Evolutionary conservation across 2,888 invertebrate species (phyloP).

Genomic region (Eupithecia inturbata): DNA sequence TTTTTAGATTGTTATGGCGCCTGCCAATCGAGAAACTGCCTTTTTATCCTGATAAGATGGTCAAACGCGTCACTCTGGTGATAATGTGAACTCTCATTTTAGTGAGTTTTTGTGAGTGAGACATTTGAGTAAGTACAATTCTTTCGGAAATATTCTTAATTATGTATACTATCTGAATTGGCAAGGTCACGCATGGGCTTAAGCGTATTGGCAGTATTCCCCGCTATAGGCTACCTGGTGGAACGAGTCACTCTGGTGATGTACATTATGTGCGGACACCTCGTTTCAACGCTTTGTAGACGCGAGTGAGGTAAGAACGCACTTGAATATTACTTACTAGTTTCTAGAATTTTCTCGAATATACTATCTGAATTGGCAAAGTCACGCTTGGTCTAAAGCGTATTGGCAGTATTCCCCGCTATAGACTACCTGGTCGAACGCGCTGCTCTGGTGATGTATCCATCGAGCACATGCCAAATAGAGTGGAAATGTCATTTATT

Average conservation of each 20-base stretch:
- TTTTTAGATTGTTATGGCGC: no score
- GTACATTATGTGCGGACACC: slow-evolving; percentile 89
- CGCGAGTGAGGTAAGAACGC: slow-evolving; percentile 85
- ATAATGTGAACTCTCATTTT: no score
- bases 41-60: no score
- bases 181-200: not conserved
- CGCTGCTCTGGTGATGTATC: slow-evolving; percentile 67
- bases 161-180: not conserved
- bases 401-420: not conserved
- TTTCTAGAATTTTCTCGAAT: not conserved
- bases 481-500: no score
- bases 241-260: slow-evolving; percentile 68
- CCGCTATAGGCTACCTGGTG: slow-evolving; percentile 59
- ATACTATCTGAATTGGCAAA: not conserved
- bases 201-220: not conserved
- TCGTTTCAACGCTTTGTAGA: slow-evolving; percentile 67
- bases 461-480: no score
- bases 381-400: not conserved
- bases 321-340: slow-evolving; percentile 82
- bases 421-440: slow-evolving; percentile 66
- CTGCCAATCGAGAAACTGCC: no score
- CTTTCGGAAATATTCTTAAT: not conserved
- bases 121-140: no score
- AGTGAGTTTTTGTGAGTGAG: no score
- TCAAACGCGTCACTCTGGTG: no score